Evolutionary conservation across 2,113 vertebrate species (phyloP).

Genomic region (Symphodus melops): DNA sequence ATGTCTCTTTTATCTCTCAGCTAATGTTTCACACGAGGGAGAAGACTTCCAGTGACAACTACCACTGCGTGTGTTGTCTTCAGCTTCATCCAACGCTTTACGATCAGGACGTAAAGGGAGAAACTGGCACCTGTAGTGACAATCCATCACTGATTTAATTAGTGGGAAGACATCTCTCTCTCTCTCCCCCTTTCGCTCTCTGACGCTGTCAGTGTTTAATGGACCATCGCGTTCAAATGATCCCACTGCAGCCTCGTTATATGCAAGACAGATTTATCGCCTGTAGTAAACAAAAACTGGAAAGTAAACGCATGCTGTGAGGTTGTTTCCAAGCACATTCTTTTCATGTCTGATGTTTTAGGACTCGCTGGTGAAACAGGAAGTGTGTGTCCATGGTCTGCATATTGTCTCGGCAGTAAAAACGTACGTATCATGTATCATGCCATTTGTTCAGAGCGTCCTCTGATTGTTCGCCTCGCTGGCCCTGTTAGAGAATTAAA

Average conservation of each 20-base stretch:
- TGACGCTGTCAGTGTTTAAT: slow-evolving; percentile 32
- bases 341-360: background rate
- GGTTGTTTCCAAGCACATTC: background rate
- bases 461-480: slow-evolving; percentile 33
- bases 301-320: background rate
- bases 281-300: background rate
- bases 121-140: slow-evolving; percentile 33
- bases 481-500: slow-evolving; percentile 54
- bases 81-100: slow-evolving; percentile 12
- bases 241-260: slow-evolving; percentile 31
- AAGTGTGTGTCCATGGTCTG: background rate
- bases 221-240: slow-evolving; percentile 6
- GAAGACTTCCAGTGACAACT: slow-evolving; percentile 7
- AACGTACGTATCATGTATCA: slow-evolving; percentile 9
- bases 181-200: slow-evolving; percentile 19
- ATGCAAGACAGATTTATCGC: slow-evolving; percentile 21
- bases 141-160: slow-evolving; percentile 59
- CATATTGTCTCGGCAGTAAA: slow-evolving; percentile 33
- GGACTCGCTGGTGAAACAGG: slow-evolving; percentile 11
- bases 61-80: slow-evolving; percentile 12
- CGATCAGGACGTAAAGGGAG: slow-evolving; percentile 15
- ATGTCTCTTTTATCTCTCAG: slow-evolving; percentile 1
- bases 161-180: slow-evolving; percentile 26
- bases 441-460: slow-evolving; percentile 36
- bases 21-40: slow-evolving; percentile 6